Evolutionary conservation across 2,888 invertebrate species (phyloP).

Genomic region (Drosophila flavopinicola): DNA sequence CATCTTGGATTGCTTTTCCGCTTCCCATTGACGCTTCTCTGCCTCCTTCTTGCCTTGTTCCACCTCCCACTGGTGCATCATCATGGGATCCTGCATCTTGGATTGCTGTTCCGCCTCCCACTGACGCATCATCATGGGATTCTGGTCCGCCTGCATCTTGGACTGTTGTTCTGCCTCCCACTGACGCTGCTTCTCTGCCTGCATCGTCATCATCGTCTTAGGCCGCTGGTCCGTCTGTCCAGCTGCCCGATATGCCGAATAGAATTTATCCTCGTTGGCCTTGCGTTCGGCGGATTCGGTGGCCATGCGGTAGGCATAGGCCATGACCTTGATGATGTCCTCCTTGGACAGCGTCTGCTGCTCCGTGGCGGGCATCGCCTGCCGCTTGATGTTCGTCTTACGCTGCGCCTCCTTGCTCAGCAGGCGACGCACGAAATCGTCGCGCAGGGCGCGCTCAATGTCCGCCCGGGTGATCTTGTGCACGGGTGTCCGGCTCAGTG

Average conservation of each 20-base stretch:
- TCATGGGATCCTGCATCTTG: neutral
- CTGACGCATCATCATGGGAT: too few species aligned
- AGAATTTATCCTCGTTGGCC: slow-evolving; percentile 39
- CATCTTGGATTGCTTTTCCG: slow-evolving; percentile 6
- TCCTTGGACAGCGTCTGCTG: slow-evolving; percentile 61
- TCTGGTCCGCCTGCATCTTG: slow-evolving; percentile 9
- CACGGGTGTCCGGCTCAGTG: slow-evolving; percentile 73
- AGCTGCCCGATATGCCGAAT: slow-evolving; percentile 43
- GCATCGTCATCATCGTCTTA: slow-evolving; percentile 11
- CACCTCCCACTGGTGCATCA: slow-evolving; percentile 7
- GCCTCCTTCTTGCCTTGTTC: slow-evolving; percentile 5
- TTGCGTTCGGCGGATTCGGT: slow-evolving; percentile 36
- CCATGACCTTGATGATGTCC: slow-evolving; percentile 75
- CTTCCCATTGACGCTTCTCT: slow-evolving; percentile 16
- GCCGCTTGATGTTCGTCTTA: slow-evolving; percentile 65
- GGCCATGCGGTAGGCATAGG: slow-evolving; percentile 79
- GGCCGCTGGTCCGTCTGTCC: slow-evolving; percentile 2
- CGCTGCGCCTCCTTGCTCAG: slow-evolving; percentile 69
- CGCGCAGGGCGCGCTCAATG: slow-evolving; percentile 78
- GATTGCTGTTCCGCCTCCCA: too few species aligned
- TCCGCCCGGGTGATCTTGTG: slow-evolving; percentile 80
- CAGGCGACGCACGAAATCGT: slow-evolving; percentile 77
- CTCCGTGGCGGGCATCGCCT: slow-evolving; percentile 25
- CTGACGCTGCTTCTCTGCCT: slow-evolving; percentile 4
- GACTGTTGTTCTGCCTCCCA: neutral